These are phyloP conservation scores for Atherix ibis DNA, from an alignment of 2,888 invertebrate genomes.

Conservation along the genomic window DNA sequence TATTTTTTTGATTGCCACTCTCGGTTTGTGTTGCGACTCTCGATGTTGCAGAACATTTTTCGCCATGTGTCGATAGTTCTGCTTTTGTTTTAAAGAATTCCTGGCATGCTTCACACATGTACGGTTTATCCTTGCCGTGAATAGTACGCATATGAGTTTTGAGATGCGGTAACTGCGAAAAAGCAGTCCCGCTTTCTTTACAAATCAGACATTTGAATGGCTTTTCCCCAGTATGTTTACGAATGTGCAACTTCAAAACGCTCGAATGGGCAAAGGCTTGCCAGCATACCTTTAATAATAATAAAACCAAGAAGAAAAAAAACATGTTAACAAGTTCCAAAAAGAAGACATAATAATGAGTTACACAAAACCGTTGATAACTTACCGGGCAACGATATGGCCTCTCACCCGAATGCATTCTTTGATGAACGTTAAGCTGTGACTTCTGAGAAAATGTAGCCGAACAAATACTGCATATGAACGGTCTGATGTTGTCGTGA, in stretches of 20 bases:
- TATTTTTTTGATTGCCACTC: not conserved
- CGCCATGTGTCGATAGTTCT: conserved; percentile 50
- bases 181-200: conserved; percentile 43
- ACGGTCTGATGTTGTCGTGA: conserved; percentile 55
- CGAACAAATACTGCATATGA: conserved; percentile 62
- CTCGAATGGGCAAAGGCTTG: conserved; percentile 72
- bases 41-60: conserved; percentile 29
- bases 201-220: conserved; percentile 61
- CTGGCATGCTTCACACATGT: conserved; percentile 57
- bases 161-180: conserved; percentile 71
- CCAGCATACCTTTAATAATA: conserved; percentile 40
- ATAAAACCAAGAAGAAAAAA: conserved; percentile 18
- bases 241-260: conserved; percentile 65
- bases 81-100: conserved; percentile 61
- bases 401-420: conserved; percentile 70
- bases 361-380: too few species aligned
- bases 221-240: conserved; percentile 73
- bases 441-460: conserved; percentile 70
- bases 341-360: not conserved
- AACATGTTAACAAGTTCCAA: not conserved
- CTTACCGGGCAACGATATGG: conserved; percentile 66
- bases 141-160: conserved; percentile 79
- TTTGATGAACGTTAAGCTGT: conserved; percentile 66
- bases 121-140: conserved; percentile 62
- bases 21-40: conserved; percentile 7